These are phyloP conservation scores for Bombylius discolor DNA, from an alignment of 2,888 invertebrate genomes.

Conservation along the genomic window DNA sequence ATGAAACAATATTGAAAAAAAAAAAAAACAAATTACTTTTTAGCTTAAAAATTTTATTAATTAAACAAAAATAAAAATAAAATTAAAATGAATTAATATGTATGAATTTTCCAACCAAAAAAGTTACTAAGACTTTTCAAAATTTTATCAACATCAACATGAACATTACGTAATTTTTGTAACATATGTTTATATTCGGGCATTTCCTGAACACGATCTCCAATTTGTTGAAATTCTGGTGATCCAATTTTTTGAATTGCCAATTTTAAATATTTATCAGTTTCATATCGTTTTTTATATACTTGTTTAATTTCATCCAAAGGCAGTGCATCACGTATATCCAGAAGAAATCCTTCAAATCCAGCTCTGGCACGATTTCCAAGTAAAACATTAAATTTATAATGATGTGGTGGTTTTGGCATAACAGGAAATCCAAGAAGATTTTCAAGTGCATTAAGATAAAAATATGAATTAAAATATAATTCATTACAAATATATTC, in stretches of 20 bases:
- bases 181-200: slow-evolving; percentile 7
- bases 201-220: slow-evolving; percentile 10
- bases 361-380: neutral
- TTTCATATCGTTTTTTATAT: slow-evolving; percentile 4
- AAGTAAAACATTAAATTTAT: neutral
- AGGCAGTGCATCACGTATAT: slow-evolving; percentile 7
- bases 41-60: too few relatives aligned
- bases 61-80: too few relatives aligned
- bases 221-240: slow-evolving; percentile 9
- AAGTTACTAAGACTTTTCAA: slow-evolving; percentile 8
- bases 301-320: slow-evolving; percentile 3
- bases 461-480: slow-evolving; percentile 11
- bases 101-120: slow-evolving; percentile 6
- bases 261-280: slow-evolving; percentile 7
- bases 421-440: slow-evolving; percentile 10
- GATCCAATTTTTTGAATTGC: slow-evolving; percentile 10
- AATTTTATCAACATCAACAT: slow-evolving; percentile 8
- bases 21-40: too few relatives aligned
- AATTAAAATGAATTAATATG: too few relatives aligned
- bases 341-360: slow-evolving; percentile 8
- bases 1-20: too few relatives aligned
- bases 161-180: slow-evolving; percentile 3
- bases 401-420: slow-evolving; percentile 3
- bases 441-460: slow-evolving; percentile 11
- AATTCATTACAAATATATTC: slow-evolving; percentile 11